Conservation (phyloP, 2,888 invertebrate genomes). For the Zygogramma bicolorata region DNA sequence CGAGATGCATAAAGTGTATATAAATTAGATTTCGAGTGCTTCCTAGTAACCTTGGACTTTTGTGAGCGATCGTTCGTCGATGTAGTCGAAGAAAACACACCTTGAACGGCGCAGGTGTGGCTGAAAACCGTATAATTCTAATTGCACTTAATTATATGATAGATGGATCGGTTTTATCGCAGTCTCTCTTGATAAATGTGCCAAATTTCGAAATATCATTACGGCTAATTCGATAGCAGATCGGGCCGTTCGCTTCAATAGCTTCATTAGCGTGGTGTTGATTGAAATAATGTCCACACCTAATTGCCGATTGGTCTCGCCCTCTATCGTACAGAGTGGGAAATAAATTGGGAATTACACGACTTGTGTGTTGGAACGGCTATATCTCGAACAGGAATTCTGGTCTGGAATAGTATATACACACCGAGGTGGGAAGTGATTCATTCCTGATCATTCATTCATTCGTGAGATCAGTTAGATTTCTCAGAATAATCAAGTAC, state of each 20-base stretch:
- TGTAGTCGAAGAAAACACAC: constrained; percentile 24
- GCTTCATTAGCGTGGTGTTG: constrained; percentile 28
- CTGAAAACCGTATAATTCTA: constrained; percentile 61
- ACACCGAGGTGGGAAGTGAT: too few species aligned
- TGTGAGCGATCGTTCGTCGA: constrained; percentile 1
- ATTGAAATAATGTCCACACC: constrained; percentile 24
- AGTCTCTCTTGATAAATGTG: constrained; percentile 55
- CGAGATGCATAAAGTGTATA: constrained; percentile 19
- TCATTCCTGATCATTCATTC: too few species aligned
- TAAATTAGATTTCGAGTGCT: constrained; percentile 17
- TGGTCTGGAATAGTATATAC: background rate
- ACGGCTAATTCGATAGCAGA: constrained; percentile 33
- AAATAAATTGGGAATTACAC: background rate
- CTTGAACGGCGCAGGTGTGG: constrained; percentile 58
- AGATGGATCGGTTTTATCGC: constrained; percentile 54
- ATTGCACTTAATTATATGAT: constrained; percentile 60
- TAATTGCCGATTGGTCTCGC: constrained; percentile 17
- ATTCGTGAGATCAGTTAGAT: too few species aligned
- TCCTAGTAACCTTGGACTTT: constrained; percentile 17
- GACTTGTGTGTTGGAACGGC: background rate
- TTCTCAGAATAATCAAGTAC: too few species aligned
- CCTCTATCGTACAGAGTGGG: background rate
- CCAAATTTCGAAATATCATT: constrained; percentile 37
- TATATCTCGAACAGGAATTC: too few species aligned
- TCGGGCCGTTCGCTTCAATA: constrained; percentile 27